These are phyloP conservation scores for Nephrotoma guestfalica DNA, from an alignment of 2,888 invertebrate species.

Conservation along the genomic window DNA sequence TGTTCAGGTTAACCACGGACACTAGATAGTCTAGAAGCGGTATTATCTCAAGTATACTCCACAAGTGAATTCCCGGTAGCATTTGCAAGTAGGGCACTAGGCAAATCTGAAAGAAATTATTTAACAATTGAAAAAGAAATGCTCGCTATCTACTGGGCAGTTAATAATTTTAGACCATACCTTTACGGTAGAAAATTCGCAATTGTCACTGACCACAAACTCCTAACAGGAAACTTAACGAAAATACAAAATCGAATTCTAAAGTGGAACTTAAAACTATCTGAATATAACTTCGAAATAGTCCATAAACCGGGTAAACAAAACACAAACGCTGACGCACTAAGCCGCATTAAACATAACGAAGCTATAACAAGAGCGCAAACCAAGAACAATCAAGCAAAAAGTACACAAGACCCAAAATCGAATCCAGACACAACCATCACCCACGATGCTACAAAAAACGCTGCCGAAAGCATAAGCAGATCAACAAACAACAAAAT, in stretches of 20 bases:
- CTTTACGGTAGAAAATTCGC: background rate
- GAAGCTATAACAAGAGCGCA: background rate
- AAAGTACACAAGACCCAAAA: background rate
- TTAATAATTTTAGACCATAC: background rate
- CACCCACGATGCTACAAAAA: background rate
- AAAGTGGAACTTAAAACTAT: background rate
- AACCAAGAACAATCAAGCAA: too few species aligned
- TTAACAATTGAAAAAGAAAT: background rate
- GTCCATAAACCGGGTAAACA: background rate
- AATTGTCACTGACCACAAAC: background rate
- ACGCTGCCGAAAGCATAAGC: background rate
- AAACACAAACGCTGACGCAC: background rate
- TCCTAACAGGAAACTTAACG: background rate
- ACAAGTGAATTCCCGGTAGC: background rate
- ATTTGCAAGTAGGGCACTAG: background rate
- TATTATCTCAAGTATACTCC: too few species aligned
- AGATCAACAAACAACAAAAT: background rate
- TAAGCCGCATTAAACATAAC: background rate
- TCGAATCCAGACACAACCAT: too few species aligned
- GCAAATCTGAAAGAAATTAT: too few species aligned
- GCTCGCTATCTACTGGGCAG: background rate
- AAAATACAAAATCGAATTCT: background rate
- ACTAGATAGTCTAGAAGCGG: background rate
- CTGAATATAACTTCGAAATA: background rate
- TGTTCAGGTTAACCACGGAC: background rate